Percentiles rank a stretch among this genome's conserved stretches.
Conservation (phyloP, 2,888 invertebrate genomes). For the Odontocerum albicorne region DNA sequence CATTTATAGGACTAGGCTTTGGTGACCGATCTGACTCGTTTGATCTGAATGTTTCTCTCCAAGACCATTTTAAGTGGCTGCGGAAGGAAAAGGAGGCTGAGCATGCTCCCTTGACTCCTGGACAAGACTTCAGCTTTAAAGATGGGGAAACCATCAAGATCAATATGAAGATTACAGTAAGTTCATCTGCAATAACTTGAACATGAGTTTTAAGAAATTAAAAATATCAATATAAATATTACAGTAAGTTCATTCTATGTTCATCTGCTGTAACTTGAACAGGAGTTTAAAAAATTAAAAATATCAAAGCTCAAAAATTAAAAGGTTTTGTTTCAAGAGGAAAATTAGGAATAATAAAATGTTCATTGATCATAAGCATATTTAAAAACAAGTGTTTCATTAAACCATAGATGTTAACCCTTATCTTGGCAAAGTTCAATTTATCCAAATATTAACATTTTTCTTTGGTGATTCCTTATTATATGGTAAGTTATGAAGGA, state of each 20-base stretch:
- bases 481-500: too few relatives aligned
- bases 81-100: slow-evolving; percentile 82
- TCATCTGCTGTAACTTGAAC: background rate
- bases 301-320: too few relatives aligned
- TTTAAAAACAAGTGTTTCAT: too few relatives aligned
- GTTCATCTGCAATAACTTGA: slow-evolving; percentile 35
- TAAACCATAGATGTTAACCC: too few relatives aligned
- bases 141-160: slow-evolving; percentile 99
- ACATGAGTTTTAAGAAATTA: background rate
- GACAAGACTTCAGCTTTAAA: slow-evolving; percentile 95
- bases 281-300: too few relatives aligned
- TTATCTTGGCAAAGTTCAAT: too few relatives aligned
- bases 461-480: too few relatives aligned
- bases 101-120: slow-evolving; percentile 68
- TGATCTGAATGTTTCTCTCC: slow-evolving; percentile 96
- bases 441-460: too few relatives aligned
- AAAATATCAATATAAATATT: too few relatives aligned
- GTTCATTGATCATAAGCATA: too few relatives aligned
- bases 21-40: slow-evolving; percentile 98
- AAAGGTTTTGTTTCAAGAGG: too few relatives aligned
- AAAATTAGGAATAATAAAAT: too few relatives aligned
- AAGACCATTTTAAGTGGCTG: slow-evolving; percentile 96
- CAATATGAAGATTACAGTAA: slow-evolving; percentile 94
- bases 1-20: slow-evolving; percentile 97
- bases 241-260: background rate